Conservation (phyloP, 2,113 vertebrate genomes). For the Struthio camelus region DNA sequence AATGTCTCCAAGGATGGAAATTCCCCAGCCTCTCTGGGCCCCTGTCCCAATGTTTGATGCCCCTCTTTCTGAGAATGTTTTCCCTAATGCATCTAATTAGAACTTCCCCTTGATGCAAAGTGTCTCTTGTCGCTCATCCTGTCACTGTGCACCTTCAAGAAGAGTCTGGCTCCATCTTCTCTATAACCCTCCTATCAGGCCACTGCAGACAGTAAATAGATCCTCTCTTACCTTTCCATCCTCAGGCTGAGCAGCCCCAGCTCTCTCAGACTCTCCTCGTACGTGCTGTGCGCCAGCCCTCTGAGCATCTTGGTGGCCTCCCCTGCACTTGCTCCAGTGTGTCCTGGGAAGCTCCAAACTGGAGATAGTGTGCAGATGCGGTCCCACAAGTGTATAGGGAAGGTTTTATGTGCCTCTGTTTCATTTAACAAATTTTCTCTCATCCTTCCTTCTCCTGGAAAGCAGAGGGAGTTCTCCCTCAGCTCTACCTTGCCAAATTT, state of each 20-base stretch:
- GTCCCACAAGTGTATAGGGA: neutral
- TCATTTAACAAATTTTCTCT: neutral
- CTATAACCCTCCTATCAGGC: neutral
- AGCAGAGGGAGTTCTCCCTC: neutral
- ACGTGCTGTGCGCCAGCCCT: neutral
- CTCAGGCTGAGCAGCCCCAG: neutral
- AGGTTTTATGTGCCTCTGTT: neutral
- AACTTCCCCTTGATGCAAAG: neutral
- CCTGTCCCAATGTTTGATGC: no score
- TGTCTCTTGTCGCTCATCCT: neutral
- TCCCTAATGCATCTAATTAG: neutral
- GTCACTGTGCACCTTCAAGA: neutral
- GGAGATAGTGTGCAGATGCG: neutral
- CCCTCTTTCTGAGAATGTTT: neutral
- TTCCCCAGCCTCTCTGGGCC: no score
- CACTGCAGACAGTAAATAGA: neutral
- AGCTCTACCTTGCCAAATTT: neutral
- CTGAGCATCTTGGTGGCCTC: neutral
- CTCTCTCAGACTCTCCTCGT: neutral
- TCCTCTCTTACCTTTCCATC: neutral
- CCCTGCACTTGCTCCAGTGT: rapidly evolving
- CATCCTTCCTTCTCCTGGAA: neutral
- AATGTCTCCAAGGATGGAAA: neutral
- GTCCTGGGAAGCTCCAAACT: neutral
- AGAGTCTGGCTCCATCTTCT: neutral